Base-by-base conservation (phyloP, 2,888 invertebrate species). In the Iphiclides podalirius region DNA sequence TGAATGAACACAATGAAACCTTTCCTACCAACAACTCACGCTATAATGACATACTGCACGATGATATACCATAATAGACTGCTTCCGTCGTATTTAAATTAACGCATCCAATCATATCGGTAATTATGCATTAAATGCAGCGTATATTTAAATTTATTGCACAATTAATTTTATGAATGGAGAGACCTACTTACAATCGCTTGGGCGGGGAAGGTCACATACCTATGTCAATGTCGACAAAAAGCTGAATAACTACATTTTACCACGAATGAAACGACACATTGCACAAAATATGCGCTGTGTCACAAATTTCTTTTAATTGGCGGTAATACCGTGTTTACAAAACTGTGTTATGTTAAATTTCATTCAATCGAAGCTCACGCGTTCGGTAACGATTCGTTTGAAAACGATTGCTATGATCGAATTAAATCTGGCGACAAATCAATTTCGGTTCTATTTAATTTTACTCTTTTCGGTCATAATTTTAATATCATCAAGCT, bases 111-210 rank as follows among this genome's bases (percentile, higher is more conserved):
- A 8, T 26, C 26, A n/a, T n/a, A n/a, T n/a, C n/a, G n/a, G 31
- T 11, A 31, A 28, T 28, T 2, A n/a, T 31, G 11, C 31, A 28
- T 31, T 31, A 31, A 31, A 31, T 12, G 31, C 31, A 31, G 31
- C 20, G 20, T 20, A 4, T 11, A 31, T 31, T 31, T 31, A 39
- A 46, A 46, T 38, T 39, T 38, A 40, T 47, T 47, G 28, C 41
- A 38, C 42, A 43, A 37, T 48, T 42, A 33, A 43, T 39, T 49
- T 49, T 49, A 49, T 49, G 49, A 49, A 49, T 43, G 43, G 34
- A 49, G 43, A 49, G 43, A 49, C 49, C 49, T 49, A 49, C 43
- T 48, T 48, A 48, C 26, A 17, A 31, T 34, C 15, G 49, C 38
- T 34, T 37, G 43, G 38, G 43, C 33, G 42, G 48, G 46, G 16